Conservation (phyloP, 2,113 vertebrate genomes). For the Leiothrix lutea region DNA sequence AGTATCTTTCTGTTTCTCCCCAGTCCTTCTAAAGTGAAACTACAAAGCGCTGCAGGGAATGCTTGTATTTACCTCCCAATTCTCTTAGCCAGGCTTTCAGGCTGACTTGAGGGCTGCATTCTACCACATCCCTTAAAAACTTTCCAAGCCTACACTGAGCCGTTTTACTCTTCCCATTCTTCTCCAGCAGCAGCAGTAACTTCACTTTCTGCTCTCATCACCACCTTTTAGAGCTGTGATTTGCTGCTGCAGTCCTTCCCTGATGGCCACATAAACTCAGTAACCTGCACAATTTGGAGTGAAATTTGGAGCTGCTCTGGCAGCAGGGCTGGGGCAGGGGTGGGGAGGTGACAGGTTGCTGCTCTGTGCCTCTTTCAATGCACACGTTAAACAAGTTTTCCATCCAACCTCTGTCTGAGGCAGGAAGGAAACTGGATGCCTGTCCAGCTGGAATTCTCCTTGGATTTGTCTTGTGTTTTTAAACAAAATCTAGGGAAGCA, state of each 20-base stretch:
- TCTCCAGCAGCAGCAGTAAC: not conserved
- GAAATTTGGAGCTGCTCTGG: not conserved
- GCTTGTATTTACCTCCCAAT: constrained; percentile 63
- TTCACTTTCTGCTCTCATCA: not conserved
- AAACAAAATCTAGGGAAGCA: not conserved
- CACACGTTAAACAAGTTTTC: not conserved
- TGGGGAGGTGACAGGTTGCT: not conserved
- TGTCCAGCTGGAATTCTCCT: not conserved
- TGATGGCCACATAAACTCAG: not conserved
- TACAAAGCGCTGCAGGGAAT: constrained; percentile 67
- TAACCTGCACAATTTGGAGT: not conserved
- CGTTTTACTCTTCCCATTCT: not conserved
- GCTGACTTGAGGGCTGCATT: constrained; percentile 20
- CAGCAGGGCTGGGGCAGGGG: not conserved
- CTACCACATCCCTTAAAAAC: not conserved
- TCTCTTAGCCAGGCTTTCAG: constrained; percentile 35
- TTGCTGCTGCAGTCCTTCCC: not conserved
- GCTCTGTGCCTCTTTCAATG: not conserved
- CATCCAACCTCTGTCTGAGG: not conserved
- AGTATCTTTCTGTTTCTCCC: constrained; percentile 60
- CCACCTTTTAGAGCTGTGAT: not conserved
- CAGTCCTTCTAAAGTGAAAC: constrained; percentile 58
- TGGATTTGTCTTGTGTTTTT: not conserved
- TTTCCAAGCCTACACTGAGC: not conserved
- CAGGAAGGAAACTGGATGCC: not conserved